Evolutionary conservation across 1,140 invertebrate species (phyloP), one percentile per base, ranked within the genome.

Genomic region (Lepidurus packardi): DNA sequence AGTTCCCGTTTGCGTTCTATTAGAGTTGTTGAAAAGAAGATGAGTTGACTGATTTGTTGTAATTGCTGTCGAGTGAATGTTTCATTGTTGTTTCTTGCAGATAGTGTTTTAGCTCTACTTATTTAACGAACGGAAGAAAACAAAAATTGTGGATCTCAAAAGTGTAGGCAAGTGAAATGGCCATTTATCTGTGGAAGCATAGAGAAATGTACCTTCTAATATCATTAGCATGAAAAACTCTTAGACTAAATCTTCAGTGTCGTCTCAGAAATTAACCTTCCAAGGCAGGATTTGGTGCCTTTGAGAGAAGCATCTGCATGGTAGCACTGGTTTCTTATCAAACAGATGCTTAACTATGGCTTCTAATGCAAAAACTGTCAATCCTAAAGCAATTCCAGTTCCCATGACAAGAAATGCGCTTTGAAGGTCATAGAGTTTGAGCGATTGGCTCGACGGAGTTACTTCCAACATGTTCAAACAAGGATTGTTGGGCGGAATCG

Each of bases 371-470:
- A 77, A 77, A 44, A 77, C 76, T 0, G 34, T 25, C 10, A 77
- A 24, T 16, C 45, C 45, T 13, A 77, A 34, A 4, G 43, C 21
- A 9, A 47, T 53, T 1, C 76, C 76, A 2, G 34, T 25, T 6
- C 45, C 8, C 21, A 77, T 21, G 45, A 77, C 24, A 16, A 77
- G 76, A 47, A 77, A 77, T 3, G 44, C 76, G 25, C 76, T 44
- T 44, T 25, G 65, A 16, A 77, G 76, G 10, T 77, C 65, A 25
- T 45, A 13, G 9, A 77, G 21, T 13, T 16, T 45, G 21, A 77
- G 65, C 16, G 44, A 53, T 53, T 45, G 76, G 10, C 65, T 77
- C 10, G 76, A 41, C 11, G 65, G 24, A 13, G 44, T 65, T 25
- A 53, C 65, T 7, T 77, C 76, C 11, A 77, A 16, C 45, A 53